phyloP scores from a whole-genome alignment of 64 coral and sea anemone genomes.

The Trachythela sp. region DNA sequence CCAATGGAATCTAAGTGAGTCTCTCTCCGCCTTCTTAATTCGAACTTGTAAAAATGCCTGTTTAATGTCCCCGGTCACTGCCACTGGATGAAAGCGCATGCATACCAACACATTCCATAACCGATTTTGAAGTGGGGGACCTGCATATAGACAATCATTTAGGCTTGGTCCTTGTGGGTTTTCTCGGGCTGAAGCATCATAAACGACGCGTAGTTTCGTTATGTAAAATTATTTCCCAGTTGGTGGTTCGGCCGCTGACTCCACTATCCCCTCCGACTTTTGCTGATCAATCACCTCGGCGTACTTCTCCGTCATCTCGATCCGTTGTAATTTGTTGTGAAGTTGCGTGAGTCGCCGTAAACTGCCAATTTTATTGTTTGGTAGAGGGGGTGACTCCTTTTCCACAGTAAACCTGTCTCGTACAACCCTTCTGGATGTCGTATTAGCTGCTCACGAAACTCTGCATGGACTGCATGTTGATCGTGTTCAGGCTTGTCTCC shows the following conservation, averaged over 20 bases:
- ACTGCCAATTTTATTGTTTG: conserved; percentile 39
- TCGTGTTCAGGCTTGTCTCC: conserved; percentile 23
- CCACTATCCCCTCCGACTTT: conserved; percentile 43
- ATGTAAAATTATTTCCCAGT: conserved; percentile 50
- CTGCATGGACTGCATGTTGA: conserved; percentile 1
- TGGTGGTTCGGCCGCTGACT: conserved; percentile 1
- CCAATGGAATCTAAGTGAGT: conserved; percentile 33
- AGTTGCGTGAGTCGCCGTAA: conserved; percentile 15
- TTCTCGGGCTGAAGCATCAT: conserved; percentile 28
- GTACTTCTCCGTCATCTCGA: conserved; percentile 31
- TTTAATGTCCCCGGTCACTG: conserved; percentile 16
- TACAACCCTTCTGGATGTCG: conserved; percentile 29
- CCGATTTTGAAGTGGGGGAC: conserved; percentile 40
- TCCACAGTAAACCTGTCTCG: conserved; percentile 45
- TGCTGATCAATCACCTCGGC: conserved; percentile 52
- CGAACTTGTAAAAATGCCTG: conserved; percentile 41
- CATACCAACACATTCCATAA: conserved; percentile 47
- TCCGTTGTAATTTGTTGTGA: no score
- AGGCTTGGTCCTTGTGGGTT: conserved; percentile 26
- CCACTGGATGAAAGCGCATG: no score
- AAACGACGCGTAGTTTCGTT: conserved; percentile 31
- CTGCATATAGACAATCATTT: conserved; percentile 28
- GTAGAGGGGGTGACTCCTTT: conserved; percentile 42
- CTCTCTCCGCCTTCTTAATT: conserved; percentile 16
- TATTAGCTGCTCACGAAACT: conserved; percentile 49